Evolutionary conservation across 2,113 vertebrate species (phyloP), one percentile per base, ranked within the genome.

Genomic region (Orthochromis indermauri): DNA sequence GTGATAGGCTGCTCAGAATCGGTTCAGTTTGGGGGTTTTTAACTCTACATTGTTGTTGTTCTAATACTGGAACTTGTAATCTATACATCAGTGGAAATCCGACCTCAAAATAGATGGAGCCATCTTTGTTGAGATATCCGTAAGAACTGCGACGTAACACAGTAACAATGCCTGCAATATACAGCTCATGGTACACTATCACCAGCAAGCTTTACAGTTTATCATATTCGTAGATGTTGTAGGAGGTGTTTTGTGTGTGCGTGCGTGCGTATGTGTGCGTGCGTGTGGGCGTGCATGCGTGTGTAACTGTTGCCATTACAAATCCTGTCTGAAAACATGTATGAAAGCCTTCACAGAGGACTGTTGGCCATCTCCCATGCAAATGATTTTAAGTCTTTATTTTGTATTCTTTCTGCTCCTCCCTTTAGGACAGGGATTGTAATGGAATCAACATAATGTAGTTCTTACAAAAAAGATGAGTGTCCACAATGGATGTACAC

Each of bases 401-500:
- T 66, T 86, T 16, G 76, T 83, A 40, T 55, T 11, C 81, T 84
- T 84, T 79, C 59, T 49, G 17, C 86, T 85, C 66, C 79, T 91
- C 86, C 80, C 83, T 91, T 93, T 90, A 91, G 91, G 92, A 96
- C 92, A 94, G 94, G 91, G 94, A 93, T 94, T 92, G 93, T 93
- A 95, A 95, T 94, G 92, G 93, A 93, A 91, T 94, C 91, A 92
- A 94, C 82, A 88, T 92, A 89, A 94, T 95, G 91, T 96, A 96
- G 94, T 94, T 95, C 91, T 95, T 94, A 94, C 47, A 90, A 86
- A 95, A 68, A 68, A 66, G 33, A 93, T 88, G 88, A 95, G 90
- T 88, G 94, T 95, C 95, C 94, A 94, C 92, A 94, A 93, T 95
- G 94, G 95, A 96, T 94, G 95, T 94, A 95, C 92, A 96, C 96